Percentiles rank a stretch among this genome's conserved stretches.
These are phyloP conservation scores for Picathartes gymnocephalus DNA, from an alignment of 2,113 vertebrate genomes.

Conservation along the genomic window DNA sequence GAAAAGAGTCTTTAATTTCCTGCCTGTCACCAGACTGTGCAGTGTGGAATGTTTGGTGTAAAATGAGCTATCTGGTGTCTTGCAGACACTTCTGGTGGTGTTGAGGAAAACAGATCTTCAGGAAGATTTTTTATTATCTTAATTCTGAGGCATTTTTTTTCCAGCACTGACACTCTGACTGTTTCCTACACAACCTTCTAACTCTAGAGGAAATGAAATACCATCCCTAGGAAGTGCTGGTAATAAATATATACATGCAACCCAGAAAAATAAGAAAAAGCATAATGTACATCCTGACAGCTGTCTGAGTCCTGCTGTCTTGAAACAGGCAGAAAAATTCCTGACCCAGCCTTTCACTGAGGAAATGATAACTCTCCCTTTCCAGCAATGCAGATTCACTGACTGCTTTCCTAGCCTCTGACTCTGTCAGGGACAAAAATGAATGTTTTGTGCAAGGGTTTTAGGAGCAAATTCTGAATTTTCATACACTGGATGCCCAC, in stretches of 20 bases:
- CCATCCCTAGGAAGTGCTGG: not conserved
- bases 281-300: not conserved
- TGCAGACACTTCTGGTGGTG: not conserved
- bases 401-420: not conserved
- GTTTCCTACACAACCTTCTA: not conserved
- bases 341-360: not conserved
- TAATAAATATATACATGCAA: not conserved
- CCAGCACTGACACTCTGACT: not conserved
- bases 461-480: not conserved
- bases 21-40: not conserved
- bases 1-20: constrained; percentile 33
- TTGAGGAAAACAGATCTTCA: not conserved
- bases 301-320: not conserved
- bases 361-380: not conserved
- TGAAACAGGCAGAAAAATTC: not conserved
- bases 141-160: not conserved
- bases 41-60: not conserved
- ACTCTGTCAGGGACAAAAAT: not conserved
- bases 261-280: not conserved
- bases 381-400: not conserved
- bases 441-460: not conserved
- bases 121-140: not conserved
- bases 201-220: not conserved
- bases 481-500: not conserved
- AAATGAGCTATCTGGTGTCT: not conserved